phyloP scores from a whole-genome alignment of 37 sponge, comb jelly and placozoan genomes.

The Eunapius fragilis region DNA sequence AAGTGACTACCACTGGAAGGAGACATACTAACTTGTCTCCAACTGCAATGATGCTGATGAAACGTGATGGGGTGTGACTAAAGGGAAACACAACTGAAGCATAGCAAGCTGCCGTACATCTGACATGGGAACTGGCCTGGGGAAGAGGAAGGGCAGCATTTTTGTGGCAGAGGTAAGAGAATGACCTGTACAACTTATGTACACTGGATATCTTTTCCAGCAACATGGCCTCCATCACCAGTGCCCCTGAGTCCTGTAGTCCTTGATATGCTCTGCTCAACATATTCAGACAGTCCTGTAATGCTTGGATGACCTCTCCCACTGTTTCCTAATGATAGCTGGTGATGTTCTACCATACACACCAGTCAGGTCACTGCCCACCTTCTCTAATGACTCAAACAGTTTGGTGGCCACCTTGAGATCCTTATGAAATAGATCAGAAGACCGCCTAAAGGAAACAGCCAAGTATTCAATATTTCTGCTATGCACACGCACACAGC shows the following conservation, averaged over 20 bases:
- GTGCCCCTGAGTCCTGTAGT: slow-evolving; percentile 35
- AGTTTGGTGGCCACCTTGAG: slow-evolving; percentile 39
- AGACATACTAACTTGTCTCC: slow-evolving; percentile 58
- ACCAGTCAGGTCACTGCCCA: background rate
- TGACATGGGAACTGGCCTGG: slow-evolving; percentile 23
- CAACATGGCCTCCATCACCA: slow-evolving; percentile 58
- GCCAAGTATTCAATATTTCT: background rate
- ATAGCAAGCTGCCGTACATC: slow-evolving; percentile 47
- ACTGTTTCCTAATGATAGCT: background rate
- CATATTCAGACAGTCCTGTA: slow-evolving; percentile 72
- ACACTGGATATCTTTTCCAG: slow-evolving; percentile 65
- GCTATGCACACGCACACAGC: background rate
- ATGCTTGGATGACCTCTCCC: slow-evolving; percentile 53
- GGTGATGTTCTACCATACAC: background rate
- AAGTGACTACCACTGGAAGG: background rate
- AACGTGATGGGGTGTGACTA: slow-evolving; percentile 58
- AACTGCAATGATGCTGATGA: slow-evolving; percentile 66
- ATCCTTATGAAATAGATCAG: slow-evolving; percentile 61
- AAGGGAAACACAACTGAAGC: slow-evolving; percentile 65
- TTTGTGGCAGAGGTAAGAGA: background rate
- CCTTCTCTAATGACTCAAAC: slow-evolving; percentile 53
- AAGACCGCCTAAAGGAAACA: slow-evolving; percentile 37
- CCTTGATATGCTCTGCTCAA: slow-evolving; percentile 61
- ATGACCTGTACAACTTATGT: background rate
- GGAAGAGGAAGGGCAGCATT: background rate